Evolutionary conservation across 1,140 invertebrate genomes (phyloP).

Genomic region (Artemia franciscana): DNA sequence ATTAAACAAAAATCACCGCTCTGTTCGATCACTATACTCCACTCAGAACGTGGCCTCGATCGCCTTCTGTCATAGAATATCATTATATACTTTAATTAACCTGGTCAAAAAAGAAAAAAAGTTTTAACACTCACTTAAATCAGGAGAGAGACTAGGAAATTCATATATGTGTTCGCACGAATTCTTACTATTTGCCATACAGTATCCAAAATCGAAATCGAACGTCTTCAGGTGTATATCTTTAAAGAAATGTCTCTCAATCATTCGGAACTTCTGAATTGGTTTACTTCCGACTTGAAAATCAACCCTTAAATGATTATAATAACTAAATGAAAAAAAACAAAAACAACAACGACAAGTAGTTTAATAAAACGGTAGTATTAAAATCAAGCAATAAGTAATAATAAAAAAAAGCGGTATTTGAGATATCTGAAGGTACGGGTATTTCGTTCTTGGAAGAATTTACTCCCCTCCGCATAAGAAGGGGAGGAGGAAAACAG

Average conservation of each 20-base stretch:
- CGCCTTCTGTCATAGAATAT: too few relatives aligned
- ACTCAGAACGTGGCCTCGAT: too few relatives aligned
- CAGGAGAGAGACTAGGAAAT: slow-evolving; percentile 64
- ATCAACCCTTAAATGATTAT: slow-evolving; percentile 47
- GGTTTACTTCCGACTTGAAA: slow-evolving; percentile 79
- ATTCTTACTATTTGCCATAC: slow-evolving; percentile 89
- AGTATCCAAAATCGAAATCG: slow-evolving; percentile 98
- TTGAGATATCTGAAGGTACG: too few relatives aligned
- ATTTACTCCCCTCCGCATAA: too few relatives aligned
- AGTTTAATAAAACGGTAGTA: slow-evolving; percentile 9
- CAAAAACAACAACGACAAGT: slow-evolving; percentile 5
- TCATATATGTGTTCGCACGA: slow-evolving; percentile 98
- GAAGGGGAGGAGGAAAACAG: too few relatives aligned
- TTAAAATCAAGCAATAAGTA: too few relatives aligned
- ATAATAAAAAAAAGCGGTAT: too few relatives aligned
- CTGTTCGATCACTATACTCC: too few relatives aligned
- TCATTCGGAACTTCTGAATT: slow-evolving; percentile 92
- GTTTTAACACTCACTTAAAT: slow-evolving; percentile 59
- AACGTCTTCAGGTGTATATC: slow-evolving; percentile 90
- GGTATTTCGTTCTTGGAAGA: too few relatives aligned
- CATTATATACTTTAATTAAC: too few relatives aligned
- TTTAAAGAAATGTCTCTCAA: slow-evolving; percentile 88
- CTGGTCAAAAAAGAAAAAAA: too few relatives aligned
- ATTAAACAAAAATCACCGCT: too few relatives aligned
- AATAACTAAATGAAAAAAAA: slow-evolving; percentile 7